Conservation (phyloP, 2,113 vertebrate genomes). For the Engraulis encrasicolus region DNA sequence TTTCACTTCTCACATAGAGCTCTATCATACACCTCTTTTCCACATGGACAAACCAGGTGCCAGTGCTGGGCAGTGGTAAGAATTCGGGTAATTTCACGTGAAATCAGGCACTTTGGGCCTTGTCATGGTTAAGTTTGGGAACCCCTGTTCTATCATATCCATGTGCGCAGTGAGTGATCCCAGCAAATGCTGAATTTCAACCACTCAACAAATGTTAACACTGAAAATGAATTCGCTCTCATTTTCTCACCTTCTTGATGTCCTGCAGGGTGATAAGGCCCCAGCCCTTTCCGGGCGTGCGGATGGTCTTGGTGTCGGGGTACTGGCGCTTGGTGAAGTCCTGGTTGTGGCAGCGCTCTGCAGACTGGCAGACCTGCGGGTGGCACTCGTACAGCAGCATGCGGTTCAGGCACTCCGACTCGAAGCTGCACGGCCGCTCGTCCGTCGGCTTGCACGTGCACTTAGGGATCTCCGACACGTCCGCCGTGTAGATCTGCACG, state of each 20-base stretch:
- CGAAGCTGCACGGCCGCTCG: conserved; percentile 90
- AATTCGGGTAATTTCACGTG: no score
- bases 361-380: conserved; percentile 91
- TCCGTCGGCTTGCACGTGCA: conserved; percentile 95
- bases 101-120: no score
- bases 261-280: conserved; percentile 89
- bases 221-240: no score
- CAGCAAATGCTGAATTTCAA: neutral
- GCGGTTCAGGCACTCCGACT: conserved; percentile 95
- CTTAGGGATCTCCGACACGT: conserved; percentile 95
- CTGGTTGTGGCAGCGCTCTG: conserved; percentile 91
- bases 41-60: no score
- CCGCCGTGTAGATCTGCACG: conserved; percentile 93
- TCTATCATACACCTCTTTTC: no score
- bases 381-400: conserved; percentile 99
- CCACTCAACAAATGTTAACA: neutral
- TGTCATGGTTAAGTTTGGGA: no score
- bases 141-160: no score
- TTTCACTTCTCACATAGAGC: no score
- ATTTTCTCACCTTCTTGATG: conserved; percentile 88
- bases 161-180: no score
- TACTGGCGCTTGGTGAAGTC: conserved; percentile 96
- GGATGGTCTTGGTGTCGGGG: conserved; percentile 94
- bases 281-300: conserved; percentile 94
- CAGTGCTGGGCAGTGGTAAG: no score